Conservation (phyloP, 64 coral and sea anemone genomes). For the Dendrophyllia cribrosa region DNA sequence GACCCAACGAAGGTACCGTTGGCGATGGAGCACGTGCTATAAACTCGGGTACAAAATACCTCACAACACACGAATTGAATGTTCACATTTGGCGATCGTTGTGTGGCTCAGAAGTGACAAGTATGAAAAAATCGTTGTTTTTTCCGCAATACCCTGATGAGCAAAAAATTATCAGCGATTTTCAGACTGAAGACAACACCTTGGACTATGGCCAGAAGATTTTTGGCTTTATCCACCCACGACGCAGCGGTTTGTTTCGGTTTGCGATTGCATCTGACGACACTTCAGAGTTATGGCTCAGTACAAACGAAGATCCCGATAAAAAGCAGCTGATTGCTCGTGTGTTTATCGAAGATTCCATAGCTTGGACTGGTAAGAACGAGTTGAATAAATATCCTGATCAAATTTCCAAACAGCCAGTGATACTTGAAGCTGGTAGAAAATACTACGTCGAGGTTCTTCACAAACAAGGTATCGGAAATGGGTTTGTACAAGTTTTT, state of each 20-base stretch:
- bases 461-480: slow-evolving; percentile 28
- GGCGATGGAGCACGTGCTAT: too few relatives aligned
- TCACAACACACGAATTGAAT: not conserved
- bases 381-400: slow-evolving; percentile 55
- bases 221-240: slow-evolving; percentile 71
- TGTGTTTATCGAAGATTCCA: slow-evolving; percentile 24
- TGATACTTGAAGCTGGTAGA: slow-evolving; percentile 33
- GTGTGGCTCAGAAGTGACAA: not conserved
- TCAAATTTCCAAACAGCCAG: slow-evolving; percentile 26
- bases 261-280: slow-evolving; percentile 81
- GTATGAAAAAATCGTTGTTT: not conserved
- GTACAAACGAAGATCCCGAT: slow-evolving; percentile 42
- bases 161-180: not conserved
- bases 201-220: not conserved
- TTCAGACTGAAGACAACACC: not conserved
- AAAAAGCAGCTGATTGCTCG: slow-evolving; percentile 57
- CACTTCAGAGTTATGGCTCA: slow-evolving; percentile 78
- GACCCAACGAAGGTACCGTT: too few relatives aligned
- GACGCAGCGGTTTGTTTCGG: not conserved
- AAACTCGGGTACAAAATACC: too few relatives aligned
- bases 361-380: slow-evolving; percentile 7
- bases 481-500: slow-evolving; percentile 16
- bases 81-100: not conserved
- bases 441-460: slow-evolving; percentile 72
- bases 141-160: slow-evolving; percentile 20